phyloP scores from a whole-genome alignment of 1,140 invertebrate genomes.

The Panagrolaimus sp. region DNA sequence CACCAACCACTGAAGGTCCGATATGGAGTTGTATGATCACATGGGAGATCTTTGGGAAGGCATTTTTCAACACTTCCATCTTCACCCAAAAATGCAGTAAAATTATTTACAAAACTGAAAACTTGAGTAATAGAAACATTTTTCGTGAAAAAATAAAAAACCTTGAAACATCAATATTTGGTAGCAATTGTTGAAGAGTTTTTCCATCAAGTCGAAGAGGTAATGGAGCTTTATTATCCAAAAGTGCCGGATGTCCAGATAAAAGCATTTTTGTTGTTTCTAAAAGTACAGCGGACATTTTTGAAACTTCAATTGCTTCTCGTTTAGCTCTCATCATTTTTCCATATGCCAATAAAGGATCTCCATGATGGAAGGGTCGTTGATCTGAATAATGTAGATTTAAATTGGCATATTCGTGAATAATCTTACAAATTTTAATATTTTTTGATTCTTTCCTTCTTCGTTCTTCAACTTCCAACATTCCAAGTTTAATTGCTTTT shows the following conservation, averaged over 20 bases:
- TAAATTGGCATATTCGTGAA: neutral
- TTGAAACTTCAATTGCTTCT: slow-evolving; percentile 37
- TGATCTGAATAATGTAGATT: slow-evolving; percentile 39
- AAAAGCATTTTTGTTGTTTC: slow-evolving; percentile 46
- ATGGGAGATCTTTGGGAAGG: slow-evolving; percentile 62
- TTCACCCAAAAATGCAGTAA: slow-evolving; percentile 48
- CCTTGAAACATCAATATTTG: slow-evolving; percentile 27
- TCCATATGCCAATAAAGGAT: slow-evolving; percentile 47
- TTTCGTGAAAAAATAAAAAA: slow-evolving; percentile 25
- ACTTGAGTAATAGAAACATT: slow-evolving; percentile 32
- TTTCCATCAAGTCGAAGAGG: slow-evolving; percentile 29
- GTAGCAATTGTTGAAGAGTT: slow-evolving; percentile 32
- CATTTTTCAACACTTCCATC: slow-evolving; percentile 44
- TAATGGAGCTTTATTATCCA: slow-evolving; percentile 15
- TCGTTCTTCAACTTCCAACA: slow-evolving; percentile 43
- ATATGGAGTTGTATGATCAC: slow-evolving; percentile 76
- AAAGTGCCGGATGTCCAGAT: slow-evolving; percentile 29
- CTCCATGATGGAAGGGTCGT: slow-evolving; percentile 33
- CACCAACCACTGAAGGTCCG: slow-evolving; percentile 86
- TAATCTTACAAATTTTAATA: slow-evolving; percentile 37
- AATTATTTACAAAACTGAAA: slow-evolving; percentile 39
- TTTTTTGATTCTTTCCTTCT: slow-evolving; percentile 33
- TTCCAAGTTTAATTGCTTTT: slow-evolving; percentile 43
- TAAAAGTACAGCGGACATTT: slow-evolving; percentile 42
- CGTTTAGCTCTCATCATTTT: slow-evolving; percentile 45